Conservation (phyloP, 2,888 invertebrate species). For the Limnephilus marmoratus region DNA sequence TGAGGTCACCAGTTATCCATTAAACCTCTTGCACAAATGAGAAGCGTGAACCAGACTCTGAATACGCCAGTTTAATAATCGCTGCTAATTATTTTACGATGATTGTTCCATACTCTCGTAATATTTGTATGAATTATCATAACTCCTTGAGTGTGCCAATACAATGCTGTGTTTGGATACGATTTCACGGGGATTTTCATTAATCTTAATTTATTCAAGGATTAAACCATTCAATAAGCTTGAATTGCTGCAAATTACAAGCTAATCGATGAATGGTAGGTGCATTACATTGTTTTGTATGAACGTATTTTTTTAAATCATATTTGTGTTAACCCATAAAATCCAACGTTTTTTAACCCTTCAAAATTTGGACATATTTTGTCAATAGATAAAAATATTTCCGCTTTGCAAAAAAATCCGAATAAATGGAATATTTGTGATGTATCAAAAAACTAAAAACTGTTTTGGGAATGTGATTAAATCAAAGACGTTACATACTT, state of each 20-base stretch:
- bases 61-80: not conserved
- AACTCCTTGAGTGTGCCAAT: conserved; percentile 23
- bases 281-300: not conserved
- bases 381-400: no score
- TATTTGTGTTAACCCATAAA: not conserved
- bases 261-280: not conserved
- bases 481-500: no score
- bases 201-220: conserved; percentile 30
- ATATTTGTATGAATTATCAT: conserved; percentile 12
- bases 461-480: no score
- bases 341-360: not conserved
- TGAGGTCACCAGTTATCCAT: conserved; percentile 20
- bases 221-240: not conserved
- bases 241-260: not conserved
- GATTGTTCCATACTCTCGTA: not conserved
- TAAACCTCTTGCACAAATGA: conserved; percentile 18
- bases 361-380: no score
- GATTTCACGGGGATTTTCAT: not conserved
- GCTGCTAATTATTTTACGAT: conserved; percentile 36
- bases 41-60: conserved; percentile 32
- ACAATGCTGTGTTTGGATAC: not conserved
- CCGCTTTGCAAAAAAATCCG: no score
- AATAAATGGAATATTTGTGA: no score
- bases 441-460: no score
- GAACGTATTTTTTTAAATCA: not conserved